These are phyloP conservation scores for Okapia johnstoni DNA, from an alignment of 2,113 vertebrate genomes.

Conservation along the genomic window DNA sequence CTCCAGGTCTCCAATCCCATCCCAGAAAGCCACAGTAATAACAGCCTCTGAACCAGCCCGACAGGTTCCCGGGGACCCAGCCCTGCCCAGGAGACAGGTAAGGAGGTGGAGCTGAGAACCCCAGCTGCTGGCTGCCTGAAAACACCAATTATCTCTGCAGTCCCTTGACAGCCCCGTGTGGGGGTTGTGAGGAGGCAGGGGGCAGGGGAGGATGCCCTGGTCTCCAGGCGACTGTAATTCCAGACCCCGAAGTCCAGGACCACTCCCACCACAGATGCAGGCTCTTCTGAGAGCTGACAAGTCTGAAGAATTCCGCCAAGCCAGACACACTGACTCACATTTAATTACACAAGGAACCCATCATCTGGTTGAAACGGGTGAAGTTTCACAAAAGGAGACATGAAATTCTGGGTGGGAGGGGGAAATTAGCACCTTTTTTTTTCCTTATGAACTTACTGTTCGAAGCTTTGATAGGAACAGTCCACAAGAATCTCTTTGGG, in stretches of 20 bases:
- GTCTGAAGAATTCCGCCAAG: neutral
- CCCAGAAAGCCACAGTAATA: slow-evolving; percentile 17
- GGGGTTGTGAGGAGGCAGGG: neutral
- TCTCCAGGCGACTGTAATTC: neutral
- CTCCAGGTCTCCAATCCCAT: neutral
- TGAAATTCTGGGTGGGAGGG: neutral
- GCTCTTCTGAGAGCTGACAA: neutral
- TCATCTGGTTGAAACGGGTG: slow-evolving; percentile 11
- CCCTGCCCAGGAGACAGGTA: slow-evolving; percentile 39
- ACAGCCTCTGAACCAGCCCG: slow-evolving; percentile 60
- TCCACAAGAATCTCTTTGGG: neutral
- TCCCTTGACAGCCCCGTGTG: neutral
- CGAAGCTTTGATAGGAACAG: neutral
- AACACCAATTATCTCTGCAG: slow-evolving; percentile 68
- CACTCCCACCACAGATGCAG: neutral
- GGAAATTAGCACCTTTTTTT: neutral
- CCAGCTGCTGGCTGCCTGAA: slow-evolving; percentile 58
- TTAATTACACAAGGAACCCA: neutral
- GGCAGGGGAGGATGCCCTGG: neutral
- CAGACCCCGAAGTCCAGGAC: neutral
- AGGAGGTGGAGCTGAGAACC: slow-evolving; percentile 32
- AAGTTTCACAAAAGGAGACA: slow-evolving; percentile 24
- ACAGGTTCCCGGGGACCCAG: slow-evolving; percentile 53
- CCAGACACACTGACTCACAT: slow-evolving; percentile 6
- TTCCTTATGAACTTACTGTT: neutral